Conservation (phyloP, 2,113 vertebrate species). For the Coptodon rendalli region DNA sequence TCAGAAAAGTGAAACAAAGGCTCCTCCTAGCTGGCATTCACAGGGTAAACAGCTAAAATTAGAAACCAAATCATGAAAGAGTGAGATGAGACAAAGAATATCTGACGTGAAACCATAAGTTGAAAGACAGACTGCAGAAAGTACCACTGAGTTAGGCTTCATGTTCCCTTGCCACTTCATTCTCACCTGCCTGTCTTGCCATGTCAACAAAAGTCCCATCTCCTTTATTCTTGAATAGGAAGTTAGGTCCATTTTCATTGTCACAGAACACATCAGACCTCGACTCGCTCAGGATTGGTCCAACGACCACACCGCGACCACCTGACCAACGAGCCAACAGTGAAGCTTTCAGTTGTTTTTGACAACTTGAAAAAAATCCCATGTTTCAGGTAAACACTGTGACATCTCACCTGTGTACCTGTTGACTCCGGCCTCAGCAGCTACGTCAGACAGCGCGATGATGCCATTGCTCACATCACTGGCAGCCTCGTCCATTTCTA, state of each 20-base stretch:
- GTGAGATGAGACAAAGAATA: not conserved
- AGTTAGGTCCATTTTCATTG: constrained; percentile 93
- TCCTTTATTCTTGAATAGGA: constrained; percentile 89
- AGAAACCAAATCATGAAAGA: not conserved
- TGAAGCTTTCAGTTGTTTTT: not conserved
- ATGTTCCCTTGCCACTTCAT: not conserved
- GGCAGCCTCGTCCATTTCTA: constrained; percentile 88
- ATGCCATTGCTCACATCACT: constrained; percentile 81
- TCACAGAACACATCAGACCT: constrained; percentile 92
- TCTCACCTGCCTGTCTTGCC: constrained; percentile 79
- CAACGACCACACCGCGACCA: constrained; percentile 87
- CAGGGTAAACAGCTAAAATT: not conserved
- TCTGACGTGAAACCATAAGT: not conserved
- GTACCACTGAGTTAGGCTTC: not conserved
- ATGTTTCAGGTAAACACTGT: not conserved
- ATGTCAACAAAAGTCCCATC: constrained; percentile 82
- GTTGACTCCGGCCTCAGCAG: constrained; percentile 80
- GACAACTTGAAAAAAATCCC: not conserved
- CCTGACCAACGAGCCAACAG: constrained; percentile 62
- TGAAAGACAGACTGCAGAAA: not conserved
- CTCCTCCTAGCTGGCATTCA: not conserved
- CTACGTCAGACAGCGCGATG: constrained; percentile 83
- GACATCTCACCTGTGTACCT: constrained; percentile 83
- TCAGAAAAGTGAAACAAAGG: not conserved
- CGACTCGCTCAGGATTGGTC: constrained; percentile 83